phyloP scores from a whole-genome alignment of 2,888 invertebrate genomes.

The Platycheirus rosarum region DNA sequence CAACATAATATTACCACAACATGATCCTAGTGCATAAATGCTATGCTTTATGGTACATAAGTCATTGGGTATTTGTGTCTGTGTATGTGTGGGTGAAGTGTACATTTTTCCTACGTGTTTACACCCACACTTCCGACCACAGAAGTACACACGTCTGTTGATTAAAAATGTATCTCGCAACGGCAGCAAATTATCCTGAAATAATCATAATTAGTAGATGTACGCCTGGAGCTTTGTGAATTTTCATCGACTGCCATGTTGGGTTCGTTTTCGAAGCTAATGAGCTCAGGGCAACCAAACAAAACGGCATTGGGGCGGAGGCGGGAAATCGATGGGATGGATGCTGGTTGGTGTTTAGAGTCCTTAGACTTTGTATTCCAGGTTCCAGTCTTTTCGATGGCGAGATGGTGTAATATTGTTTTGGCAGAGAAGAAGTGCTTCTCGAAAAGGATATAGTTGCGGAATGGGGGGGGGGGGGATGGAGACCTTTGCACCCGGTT shows the following conservation, averaged over 20 bases:
- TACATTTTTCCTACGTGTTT: slow-evolving; percentile 67
- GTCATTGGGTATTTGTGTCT: no score
- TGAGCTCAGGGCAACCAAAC: slow-evolving; percentile 56
- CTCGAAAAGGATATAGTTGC: background rate
- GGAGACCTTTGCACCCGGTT: slow-evolving; percentile 5
- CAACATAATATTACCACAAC: slow-evolving; percentile 67
- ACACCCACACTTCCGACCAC: slow-evolving; percentile 63
- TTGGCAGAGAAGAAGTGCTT: no score
- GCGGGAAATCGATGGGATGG: background rate
- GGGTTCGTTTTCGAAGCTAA: slow-evolving; percentile 65
- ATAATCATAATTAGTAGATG: slow-evolving; percentile 71
- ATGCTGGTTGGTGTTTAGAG: background rate
- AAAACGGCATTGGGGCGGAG: background rate
- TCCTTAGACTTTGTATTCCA: slow-evolving; percentile 4
- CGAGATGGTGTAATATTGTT: slow-evolving; percentile 36
- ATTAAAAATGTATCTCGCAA: slow-evolving; percentile 74
- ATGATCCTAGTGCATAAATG: slow-evolving; percentile 56
- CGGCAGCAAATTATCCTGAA: slow-evolving; percentile 73
- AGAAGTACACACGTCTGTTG: slow-evolving; percentile 69
- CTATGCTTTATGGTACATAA: background rate
- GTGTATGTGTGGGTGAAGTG: background rate
- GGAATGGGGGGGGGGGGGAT: background rate
- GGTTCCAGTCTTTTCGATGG: slow-evolving; percentile 29
- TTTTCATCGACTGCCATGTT: slow-evolving; percentile 66
- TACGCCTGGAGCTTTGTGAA: slow-evolving; percentile 66